These are phyloP conservation scores for Dendrolimus pini DNA, from an alignment of 2,888 invertebrate genomes.

Conservation along the genomic window DNA sequence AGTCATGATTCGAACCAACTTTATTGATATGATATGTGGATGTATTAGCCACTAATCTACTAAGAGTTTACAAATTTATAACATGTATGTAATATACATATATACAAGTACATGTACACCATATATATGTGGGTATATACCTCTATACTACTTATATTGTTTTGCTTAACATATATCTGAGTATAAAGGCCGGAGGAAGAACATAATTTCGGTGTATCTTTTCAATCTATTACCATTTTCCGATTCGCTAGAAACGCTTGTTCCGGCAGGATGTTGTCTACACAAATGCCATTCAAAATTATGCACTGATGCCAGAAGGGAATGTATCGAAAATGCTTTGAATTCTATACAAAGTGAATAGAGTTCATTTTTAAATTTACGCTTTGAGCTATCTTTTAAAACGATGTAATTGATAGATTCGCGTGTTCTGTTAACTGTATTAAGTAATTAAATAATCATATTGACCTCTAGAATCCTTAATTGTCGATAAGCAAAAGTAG, in stretches of 20 bases:
- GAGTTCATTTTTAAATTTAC: slow-evolving; percentile 3
- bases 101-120: background rate
- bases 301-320: slow-evolving; percentile 12
- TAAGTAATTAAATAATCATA: background rate
- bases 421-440: slow-evolving; percentile 13
- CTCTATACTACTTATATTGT: slow-evolving; percentile 20
- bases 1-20: too few species aligned
- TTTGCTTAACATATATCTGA: slow-evolving; percentile 40
- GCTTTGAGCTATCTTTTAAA: slow-evolving; percentile 7
- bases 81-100: too few species aligned
- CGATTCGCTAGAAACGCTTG: slow-evolving; percentile 59
- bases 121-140: background rate
- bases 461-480: background rate
- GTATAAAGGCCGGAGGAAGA: slow-evolving; percentile 62
- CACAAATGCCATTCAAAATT: slow-evolving; percentile 14
- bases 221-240: slow-evolving; percentile 61
- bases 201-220: slow-evolving; percentile 55
- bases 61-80: too few species aligned
- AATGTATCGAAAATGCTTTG: slow-evolving; percentile 1
- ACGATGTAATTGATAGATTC: slow-evolving; percentile 19
- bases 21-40: too few species aligned
- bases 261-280: slow-evolving; percentile 40
- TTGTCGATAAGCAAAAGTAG: background rate
- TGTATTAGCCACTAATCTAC: too few species aligned
- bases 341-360: background rate